These are phyloP conservation scores for Butorides virescens DNA, from an alignment of 2,113 vertebrate genomes.

Conservation along the genomic window DNA sequence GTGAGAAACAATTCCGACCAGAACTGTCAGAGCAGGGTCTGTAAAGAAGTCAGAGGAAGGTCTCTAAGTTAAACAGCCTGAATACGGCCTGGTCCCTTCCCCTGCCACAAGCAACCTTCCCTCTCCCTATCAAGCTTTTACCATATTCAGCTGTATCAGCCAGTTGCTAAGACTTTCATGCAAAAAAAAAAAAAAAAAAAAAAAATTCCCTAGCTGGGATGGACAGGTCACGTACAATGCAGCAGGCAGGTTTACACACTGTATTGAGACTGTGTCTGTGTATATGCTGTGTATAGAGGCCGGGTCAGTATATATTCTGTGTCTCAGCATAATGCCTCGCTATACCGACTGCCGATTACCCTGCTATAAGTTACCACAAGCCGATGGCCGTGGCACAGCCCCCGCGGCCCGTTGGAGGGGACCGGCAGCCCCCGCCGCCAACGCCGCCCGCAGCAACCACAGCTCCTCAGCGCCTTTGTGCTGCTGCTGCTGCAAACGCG, in stretches of 20 bases:
- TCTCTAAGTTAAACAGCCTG: background rate
- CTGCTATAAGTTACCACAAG: background rate
- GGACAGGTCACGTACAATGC: background rate
- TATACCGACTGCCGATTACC: background rate
- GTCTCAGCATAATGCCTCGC: background rate
- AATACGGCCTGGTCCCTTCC: background rate
- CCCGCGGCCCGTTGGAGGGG: fast-evolving
- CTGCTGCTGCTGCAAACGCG: background rate
- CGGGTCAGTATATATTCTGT: background rate
- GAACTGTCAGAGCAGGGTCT: background rate
- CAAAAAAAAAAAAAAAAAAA: background rate
- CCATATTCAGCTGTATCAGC: background rate
- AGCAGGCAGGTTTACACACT: background rate
- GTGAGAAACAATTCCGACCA: background rate
- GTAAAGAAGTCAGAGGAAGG: background rate
- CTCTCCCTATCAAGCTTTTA: background rate
- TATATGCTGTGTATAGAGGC: background rate
- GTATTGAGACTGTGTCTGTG: background rate
- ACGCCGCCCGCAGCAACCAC: background rate
- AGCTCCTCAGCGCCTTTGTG: background rate
- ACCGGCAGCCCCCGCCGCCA: background rate
- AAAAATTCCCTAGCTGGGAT: background rate
- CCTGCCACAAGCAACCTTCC: background rate
- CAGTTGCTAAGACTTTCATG: background rate
- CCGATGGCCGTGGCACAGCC: fast-evolving